Evolutionary conservation across 2,113 vertebrate genomes (phyloP).

Genomic region (Chauna torquata): DNA sequence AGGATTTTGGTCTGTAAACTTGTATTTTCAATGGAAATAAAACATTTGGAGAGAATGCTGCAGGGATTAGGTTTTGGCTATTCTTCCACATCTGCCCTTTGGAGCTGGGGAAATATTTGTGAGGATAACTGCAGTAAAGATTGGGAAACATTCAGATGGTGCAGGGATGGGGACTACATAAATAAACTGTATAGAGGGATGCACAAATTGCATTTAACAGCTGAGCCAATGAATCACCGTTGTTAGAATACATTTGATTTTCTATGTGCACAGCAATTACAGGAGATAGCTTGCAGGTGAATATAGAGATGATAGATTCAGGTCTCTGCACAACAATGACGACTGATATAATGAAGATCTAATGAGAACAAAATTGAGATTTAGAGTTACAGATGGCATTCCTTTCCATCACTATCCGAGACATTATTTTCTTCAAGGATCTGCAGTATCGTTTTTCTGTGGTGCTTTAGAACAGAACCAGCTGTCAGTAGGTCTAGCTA

Average conservation of each 20-base stretch:
- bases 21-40: constrained; percentile 14
- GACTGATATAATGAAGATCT: constrained; percentile 52
- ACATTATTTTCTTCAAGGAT: constrained; percentile 57
- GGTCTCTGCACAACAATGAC: constrained; percentile 46
- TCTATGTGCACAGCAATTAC: constrained; percentile 50
- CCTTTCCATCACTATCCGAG: constrained; percentile 17
- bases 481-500: constrained; percentile 27
- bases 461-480: constrained; percentile 39
- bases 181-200: constrained; percentile 14
- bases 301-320: constrained; percentile 15
- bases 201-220: constrained; percentile 46
- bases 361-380: constrained; percentile 55
- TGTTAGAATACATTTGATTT: constrained; percentile 64
- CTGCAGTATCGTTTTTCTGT: background rate
- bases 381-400: constrained; percentile 58
- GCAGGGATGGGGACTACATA: background rate
- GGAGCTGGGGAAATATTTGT: background rate
- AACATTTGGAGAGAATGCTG: constrained; percentile 12
- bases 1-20: background rate
- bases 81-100: background rate
- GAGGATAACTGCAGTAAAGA: background rate
- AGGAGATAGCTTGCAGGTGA: constrained; percentile 68
- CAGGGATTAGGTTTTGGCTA: background rate
- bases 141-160: constrained; percentile 25
- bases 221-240: constrained; percentile 59